Evolutionary conservation across 2,113 vertebrate species (phyloP).

Genomic region (Peromyscus californicus): DNA sequence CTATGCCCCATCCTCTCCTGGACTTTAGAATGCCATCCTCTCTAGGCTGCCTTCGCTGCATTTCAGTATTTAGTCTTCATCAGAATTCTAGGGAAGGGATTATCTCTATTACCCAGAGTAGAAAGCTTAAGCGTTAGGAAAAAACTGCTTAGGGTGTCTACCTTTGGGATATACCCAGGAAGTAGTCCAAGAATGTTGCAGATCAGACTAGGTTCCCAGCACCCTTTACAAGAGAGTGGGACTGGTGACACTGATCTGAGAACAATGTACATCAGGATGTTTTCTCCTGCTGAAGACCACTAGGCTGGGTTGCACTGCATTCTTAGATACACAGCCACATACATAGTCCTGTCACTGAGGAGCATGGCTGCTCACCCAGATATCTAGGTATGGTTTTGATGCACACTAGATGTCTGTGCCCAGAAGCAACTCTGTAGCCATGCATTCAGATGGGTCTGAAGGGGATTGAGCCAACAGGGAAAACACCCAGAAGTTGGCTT

Average conservation of each 20-base stretch:
- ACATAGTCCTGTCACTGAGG: background rate
- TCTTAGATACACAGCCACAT: background rate
- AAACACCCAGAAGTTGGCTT: background rate
- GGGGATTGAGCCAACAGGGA: background rate
- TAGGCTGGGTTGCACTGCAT: background rate
- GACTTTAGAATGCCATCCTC: background rate
- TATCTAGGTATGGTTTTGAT: background rate
- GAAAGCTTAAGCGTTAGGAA: background rate
- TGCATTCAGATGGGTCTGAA: background rate
- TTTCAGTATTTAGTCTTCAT: background rate
- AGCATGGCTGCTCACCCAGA: background rate
- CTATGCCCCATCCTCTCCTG: background rate
- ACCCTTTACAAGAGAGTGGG: background rate
- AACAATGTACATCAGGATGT: accelerated
- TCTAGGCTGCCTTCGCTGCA: background rate
- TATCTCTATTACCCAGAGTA: background rate
- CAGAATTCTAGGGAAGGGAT: background rate
- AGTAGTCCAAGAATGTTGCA: background rate
- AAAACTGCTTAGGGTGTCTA: background rate
- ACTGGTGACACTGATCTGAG: background rate
- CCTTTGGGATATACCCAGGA: background rate
- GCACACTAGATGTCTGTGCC: background rate
- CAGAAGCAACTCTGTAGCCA: background rate
- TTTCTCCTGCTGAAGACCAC: background rate
- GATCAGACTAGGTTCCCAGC: background rate